Base-by-base conservation (phyloP, 2,888 invertebrate genomes). In the Meandrusa payeni region DNA sequence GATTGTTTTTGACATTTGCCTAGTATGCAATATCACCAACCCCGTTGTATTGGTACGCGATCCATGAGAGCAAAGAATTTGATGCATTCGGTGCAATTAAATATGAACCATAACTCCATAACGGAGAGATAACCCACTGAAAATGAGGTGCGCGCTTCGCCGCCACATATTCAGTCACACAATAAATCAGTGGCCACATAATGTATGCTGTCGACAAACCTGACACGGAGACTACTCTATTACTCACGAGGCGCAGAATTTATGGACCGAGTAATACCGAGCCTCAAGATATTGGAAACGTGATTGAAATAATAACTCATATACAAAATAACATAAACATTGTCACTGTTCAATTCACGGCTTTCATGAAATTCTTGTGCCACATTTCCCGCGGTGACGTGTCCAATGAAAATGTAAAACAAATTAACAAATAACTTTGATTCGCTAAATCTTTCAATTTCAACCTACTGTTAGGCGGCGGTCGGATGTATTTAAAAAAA, bases 281-380 rank as follows among this genome's bases (percentile, higher is more conserved):
- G 61, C 69, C 72, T 66, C 61, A 59, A 75, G 74, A 74, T 81
- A 82, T 81, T 83, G 77, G 78, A 80, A 73, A 82, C 81, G 81
- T 81, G 82, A 78, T 70, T 61, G 54, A 63, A 76, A 73, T 79
- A 54, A 48, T 40, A 37, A 43, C 32, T 50, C 41, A 47, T 32
- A n/a, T n/a, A 41, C 11, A 36, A 29, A 48, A 40, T 27, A 38
- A 44, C 24, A 27, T 22, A 37, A 31, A 38, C 36, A 26, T 27
- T 22, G 27, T 38, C n/a, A 13, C 9, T 13, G 20, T 41, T 27
- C 3, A 33, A 9, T 27, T 33, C 7, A 12, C 20, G 20, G 6
- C 13, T 12, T 27, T 13, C n/a, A 28, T 2, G 5, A 13, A 22
- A 23, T 23, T 9, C 10, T 13, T 20, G 6, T 7, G 12, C 9